phyloP scores from a whole-genome alignment of 2,113 vertebrate genomes.

The Calyptomena viridis region DNA sequence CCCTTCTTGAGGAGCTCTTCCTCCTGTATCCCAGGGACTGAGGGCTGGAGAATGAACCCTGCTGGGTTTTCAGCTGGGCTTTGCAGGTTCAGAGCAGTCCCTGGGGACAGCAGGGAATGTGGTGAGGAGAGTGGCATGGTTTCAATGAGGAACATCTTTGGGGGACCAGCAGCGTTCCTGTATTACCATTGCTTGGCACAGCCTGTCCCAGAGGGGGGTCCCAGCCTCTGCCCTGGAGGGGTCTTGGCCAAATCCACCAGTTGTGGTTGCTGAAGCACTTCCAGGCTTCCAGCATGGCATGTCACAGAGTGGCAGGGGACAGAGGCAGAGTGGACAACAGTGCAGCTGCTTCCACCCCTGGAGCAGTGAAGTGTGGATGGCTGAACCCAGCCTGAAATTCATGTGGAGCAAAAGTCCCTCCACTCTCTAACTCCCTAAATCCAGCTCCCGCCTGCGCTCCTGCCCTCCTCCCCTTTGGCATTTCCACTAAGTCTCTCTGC shows the following conservation, averaged over 20 bases:
- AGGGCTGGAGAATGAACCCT: not conserved
- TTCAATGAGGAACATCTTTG: fast-evolving
- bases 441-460: not conserved
- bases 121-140: fast-evolving
- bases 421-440: not conserved
- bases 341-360: not conserved
- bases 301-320: not conserved
- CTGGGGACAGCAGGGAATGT: not conserved
- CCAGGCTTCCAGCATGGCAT: fast-evolving
- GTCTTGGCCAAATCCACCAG: fast-evolving
- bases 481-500: not conserved
- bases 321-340: not conserved
- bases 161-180: not conserved
- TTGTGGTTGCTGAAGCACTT: not conserved
- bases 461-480: not conserved
- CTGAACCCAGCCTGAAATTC: not conserved
- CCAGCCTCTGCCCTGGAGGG: not conserved
- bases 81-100: not conserved
- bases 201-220: not conserved
- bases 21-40: not conserved
- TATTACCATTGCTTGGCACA: fast-evolving
- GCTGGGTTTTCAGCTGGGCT: not conserved
- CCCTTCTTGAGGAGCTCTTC: not conserved
- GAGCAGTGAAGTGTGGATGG: not conserved
- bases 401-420: fast-evolving